Conservation (phyloP, 1,140 invertebrate species). For the Patella vulgata region DNA sequence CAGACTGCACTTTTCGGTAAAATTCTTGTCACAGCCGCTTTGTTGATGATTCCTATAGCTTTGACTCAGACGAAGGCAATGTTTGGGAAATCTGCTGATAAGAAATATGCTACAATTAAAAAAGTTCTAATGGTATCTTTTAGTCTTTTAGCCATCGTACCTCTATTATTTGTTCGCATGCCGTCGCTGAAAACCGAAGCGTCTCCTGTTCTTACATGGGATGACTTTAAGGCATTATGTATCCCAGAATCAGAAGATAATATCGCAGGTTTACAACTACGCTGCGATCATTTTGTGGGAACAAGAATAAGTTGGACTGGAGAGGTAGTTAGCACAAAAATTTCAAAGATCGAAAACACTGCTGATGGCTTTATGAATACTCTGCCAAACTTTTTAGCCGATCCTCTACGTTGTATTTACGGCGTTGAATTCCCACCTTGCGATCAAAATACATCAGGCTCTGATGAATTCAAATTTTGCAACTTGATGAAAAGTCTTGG, state of each 20-base stretch:
- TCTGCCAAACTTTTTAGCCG: constrained; percentile 47
- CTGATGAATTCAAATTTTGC: constrained; percentile 37
- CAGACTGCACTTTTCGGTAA: constrained; percentile 53
- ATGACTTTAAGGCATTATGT: constrained; percentile 44
- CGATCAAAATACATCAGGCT: constrained; percentile 27
- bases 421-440: constrained; percentile 45
- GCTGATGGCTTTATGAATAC: constrained; percentile 43
- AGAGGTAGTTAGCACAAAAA: constrained; percentile 30
- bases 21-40: constrained; percentile 44
- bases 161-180: constrained; percentile 49
- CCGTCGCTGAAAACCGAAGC: constrained; percentile 31
- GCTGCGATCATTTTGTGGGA: constrained; percentile 46
- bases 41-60: constrained; percentile 45
- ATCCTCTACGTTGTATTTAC: constrained; percentile 53
- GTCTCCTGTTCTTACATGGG: constrained; percentile 32
- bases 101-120: constrained; percentile 34
- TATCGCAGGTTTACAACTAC: constrained; percentile 31
- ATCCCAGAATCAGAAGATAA: constrained; percentile 15
- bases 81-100: constrained; percentile 47
- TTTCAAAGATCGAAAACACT: constrained; percentile 51
- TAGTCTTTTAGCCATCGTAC: constrained; percentile 47
- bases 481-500: constrained; percentile 40
- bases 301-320: constrained; percentile 50
- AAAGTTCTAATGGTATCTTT: constrained; percentile 53
- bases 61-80: constrained; percentile 53